Conservation (phyloP, 2,888 invertebrate species). For the Agrochola circellaris region DNA sequence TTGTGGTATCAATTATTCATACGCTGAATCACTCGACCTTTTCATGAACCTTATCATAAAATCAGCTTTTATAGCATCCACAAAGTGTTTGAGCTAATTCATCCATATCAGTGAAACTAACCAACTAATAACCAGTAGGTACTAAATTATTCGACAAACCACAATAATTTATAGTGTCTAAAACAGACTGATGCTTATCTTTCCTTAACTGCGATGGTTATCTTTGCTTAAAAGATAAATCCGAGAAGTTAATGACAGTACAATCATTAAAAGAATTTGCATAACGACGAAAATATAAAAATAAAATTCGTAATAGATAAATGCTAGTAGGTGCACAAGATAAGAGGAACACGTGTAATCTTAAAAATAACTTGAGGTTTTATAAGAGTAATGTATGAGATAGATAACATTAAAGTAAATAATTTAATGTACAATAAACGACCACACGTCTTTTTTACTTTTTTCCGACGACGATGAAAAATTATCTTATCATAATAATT, state of each 20-base stretch:
- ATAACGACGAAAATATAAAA: conserved; percentile 7
- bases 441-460: not conserved
- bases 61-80: not conserved
- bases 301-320: conserved; percentile 1
- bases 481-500: not conserved
- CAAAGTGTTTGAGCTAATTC: not conserved
- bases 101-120: not conserved
- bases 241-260: not conserved
- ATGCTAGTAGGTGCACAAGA: not conserved
- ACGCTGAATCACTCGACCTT: not conserved
- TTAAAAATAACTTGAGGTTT: conserved; percentile 29
- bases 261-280: conserved; percentile 10
- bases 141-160: not conserved
- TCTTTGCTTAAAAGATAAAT: conserved; percentile 23
- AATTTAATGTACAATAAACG: not conserved
- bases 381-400: not conserved
- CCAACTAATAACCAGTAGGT: not conserved
- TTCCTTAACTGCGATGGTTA: conserved; percentile 27
- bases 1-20: not conserved
- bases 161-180: not conserved
- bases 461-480: not conserved
- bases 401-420: conserved; percentile 8
- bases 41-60: conserved; percentile 6
- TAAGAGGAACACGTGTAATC: conserved; percentile 5
- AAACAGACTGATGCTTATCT: conserved; percentile 18